Percentiles rank a stretch among this genome's conserved stretches.
Conservation (phyloP, 2,888 invertebrate species). For the Eretmocerus hayati region DNA sequence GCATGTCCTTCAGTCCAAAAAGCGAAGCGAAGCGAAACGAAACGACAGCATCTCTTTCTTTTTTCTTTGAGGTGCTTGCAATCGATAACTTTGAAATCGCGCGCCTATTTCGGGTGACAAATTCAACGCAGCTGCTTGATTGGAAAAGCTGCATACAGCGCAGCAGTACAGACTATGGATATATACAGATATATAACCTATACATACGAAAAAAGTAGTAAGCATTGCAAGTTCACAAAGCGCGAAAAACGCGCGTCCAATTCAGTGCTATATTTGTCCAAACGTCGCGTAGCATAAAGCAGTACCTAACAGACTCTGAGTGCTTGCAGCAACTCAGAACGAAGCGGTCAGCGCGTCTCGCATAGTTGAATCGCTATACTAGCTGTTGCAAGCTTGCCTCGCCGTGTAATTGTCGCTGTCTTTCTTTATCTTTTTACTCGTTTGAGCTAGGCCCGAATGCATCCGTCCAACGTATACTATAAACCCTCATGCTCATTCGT, state of each 20-base stretch:
- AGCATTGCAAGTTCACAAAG: too few relatives aligned
- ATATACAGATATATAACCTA: not conserved
- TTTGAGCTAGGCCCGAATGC: too few relatives aligned
- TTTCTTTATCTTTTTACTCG: slow-evolving; percentile 13
- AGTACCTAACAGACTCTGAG: not conserved
- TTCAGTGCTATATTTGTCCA: not conserved
- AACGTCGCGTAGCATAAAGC: not conserved
- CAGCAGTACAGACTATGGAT: slow-evolving; percentile 6
- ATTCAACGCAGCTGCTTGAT: slow-evolving; percentile 38
- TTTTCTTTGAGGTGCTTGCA: not conserved
- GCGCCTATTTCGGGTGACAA: slow-evolving; percentile 25
- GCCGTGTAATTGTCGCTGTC: slow-evolving; percentile 28
- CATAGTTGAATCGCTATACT: slow-evolving; percentile 18
- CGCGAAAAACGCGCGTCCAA: slow-evolving; percentile 1
- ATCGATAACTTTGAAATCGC: slow-evolving; percentile 1
- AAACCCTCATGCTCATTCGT: too few relatives aligned
- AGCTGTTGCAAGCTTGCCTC: not conserved
- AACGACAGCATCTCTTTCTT: slow-evolving; percentile 32
- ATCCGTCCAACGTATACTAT: too few relatives aligned
- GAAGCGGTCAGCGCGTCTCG: slow-evolving; percentile 13
- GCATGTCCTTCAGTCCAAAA: too few relatives aligned
- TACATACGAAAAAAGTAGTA: too few relatives aligned
- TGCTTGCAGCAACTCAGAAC: not conserved
- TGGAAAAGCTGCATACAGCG: slow-evolving; percentile 29
- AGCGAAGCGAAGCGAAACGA: slow-evolving; percentile 45